A percentile compares a stretch with the other conserved stretches of the same genome.
These are phyloP conservation scores for Gracilinanus agilis DNA, from an alignment of 2,113 vertebrate species.

Conservation along the genomic window DNA sequence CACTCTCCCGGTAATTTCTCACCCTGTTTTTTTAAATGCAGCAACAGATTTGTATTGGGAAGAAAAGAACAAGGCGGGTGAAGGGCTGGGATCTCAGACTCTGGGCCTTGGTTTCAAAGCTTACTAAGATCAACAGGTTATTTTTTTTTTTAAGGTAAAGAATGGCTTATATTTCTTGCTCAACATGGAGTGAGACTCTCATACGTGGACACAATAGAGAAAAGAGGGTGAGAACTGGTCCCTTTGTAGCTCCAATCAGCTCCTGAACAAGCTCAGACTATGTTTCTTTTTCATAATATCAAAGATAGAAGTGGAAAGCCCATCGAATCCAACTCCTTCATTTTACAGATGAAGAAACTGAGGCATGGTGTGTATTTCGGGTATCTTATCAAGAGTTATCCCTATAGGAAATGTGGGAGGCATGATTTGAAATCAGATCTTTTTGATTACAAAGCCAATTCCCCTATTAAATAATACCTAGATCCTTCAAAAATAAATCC, in stretches of 20 bases:
- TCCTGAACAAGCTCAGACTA: not conserved
- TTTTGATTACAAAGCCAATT: not conserved
- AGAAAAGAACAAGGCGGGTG: not conserved
- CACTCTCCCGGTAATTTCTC: not conserved
- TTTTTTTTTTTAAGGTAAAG: not conserved
- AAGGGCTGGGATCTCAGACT: not conserved
- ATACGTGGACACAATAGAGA: not conserved
- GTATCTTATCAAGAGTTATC: not conserved
- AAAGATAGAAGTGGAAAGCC: not conserved
- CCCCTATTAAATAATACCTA: not conserved
- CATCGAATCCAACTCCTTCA: not conserved
- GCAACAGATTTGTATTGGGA: constrained; percentile 4
- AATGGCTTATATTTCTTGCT: not conserved
- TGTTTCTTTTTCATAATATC: not conserved
- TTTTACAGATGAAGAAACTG: not conserved
- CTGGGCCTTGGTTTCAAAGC: not conserved
- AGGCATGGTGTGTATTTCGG: not conserved
- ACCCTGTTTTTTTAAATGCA: not conserved
- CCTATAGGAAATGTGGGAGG: not conserved
- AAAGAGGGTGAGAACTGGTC: not conserved
- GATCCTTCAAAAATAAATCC: not conserved
- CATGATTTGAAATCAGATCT: not conserved
- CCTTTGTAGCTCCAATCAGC: not conserved
- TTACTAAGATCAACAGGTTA: not conserved
- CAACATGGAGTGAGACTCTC: not conserved